These are phyloP conservation scores for Formica exsecta DNA, from an alignment of 1,140 invertebrate species.

Conservation along the genomic window DNA sequence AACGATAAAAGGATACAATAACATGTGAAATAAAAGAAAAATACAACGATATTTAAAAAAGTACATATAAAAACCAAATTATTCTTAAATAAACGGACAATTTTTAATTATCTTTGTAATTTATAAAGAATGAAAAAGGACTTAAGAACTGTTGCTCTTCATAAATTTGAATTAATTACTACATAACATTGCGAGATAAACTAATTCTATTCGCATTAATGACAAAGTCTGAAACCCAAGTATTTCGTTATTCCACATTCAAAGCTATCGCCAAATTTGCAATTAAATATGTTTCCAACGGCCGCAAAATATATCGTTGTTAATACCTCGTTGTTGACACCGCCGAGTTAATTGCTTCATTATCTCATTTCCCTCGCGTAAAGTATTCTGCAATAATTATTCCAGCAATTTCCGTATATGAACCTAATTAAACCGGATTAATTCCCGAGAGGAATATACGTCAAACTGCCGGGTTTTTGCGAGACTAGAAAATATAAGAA, in stretches of 20 bases:
- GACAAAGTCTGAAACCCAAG: constrained; percentile 32
- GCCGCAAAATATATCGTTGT: constrained; percentile 37
- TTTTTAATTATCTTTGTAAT: constrained; percentile 10
- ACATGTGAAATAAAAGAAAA: not conserved
- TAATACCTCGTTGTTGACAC: constrained; percentile 58
- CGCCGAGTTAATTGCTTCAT: constrained; percentile 57
- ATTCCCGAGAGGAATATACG: constrained; percentile 8
- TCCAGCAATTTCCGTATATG: constrained; percentile 40
- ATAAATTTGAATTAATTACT: not conserved
- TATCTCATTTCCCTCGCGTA: constrained; percentile 53
- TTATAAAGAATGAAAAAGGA: not conserved
- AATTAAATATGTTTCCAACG: constrained; percentile 50
- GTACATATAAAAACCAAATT: not conserved
- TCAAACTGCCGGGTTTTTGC: constrained; percentile 34
- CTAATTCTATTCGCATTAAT: not conserved
- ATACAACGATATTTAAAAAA: not conserved
- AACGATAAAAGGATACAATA: not conserved
- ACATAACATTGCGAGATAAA: not conserved
- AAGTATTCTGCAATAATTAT: constrained; percentile 59
- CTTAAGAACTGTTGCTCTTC: not conserved
- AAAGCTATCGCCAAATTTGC: constrained; percentile 50
- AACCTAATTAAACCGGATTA: constrained; percentile 54
- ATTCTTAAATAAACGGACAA: not conserved
- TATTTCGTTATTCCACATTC: constrained; percentile 44
- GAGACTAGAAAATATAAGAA: constrained; percentile 26